Evolutionary conservation across 2,113 vertebrate species (phyloP).

Genomic region (Otus sunia): DNA sequence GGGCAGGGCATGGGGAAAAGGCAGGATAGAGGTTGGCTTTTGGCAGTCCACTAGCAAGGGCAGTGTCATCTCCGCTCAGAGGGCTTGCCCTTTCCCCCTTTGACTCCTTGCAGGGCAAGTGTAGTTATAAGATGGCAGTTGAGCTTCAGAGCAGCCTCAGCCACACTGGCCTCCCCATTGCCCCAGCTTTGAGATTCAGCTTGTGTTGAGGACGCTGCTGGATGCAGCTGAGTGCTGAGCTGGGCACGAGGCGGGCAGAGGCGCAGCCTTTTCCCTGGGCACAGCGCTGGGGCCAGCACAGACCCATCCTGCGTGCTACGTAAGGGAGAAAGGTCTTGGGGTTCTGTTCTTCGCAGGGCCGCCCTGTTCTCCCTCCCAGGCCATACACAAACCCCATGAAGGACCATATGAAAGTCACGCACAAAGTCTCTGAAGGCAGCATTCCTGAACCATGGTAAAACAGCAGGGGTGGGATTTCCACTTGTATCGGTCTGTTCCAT

Average conservation of each 20-base stretch:
- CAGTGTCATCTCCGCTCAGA: not conserved
- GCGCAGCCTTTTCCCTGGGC: not conserved
- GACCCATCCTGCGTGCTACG: not conserved
- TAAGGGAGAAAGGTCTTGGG: not conserved
- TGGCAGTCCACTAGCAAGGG: not conserved
- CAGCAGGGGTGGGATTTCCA: not conserved
- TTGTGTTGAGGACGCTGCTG: not conserved
- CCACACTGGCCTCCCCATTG: not conserved
- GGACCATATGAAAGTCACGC: not conserved
- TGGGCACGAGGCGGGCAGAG: not conserved
- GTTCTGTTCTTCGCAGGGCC: not conserved
- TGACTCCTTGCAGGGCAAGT: not conserved
- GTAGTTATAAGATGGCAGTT: not conserved
- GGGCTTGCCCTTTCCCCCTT: not conserved
- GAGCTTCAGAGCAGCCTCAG: not conserved
- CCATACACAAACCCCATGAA: not conserved
- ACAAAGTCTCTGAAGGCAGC: not conserved
- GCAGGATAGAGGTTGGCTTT: not conserved
- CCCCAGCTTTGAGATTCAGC: not conserved
- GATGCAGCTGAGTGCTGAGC: not conserved
- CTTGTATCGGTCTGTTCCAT: accelerated
- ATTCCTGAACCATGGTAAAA: accelerated
- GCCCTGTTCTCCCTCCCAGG: not conserved
- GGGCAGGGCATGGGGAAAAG: not conserved
- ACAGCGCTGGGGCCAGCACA: not conserved